Base-by-base conservation (phyloP, 1,140 invertebrate species). In the Hestina assimilis region DNA sequence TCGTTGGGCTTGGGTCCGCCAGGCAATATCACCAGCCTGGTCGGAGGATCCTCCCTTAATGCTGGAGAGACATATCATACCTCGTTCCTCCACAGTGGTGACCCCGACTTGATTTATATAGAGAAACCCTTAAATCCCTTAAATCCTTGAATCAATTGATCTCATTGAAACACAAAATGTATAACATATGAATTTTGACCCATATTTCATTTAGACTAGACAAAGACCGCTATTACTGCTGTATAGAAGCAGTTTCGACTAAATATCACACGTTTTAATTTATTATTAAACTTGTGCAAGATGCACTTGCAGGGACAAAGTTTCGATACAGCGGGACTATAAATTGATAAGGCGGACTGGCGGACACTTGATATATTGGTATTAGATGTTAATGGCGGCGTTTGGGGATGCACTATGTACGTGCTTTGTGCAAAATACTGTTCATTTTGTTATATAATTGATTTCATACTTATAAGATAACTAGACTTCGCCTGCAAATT, bases 301-400 rank as follows among this genome's bases (percentile, higher is more conserved):
- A 63, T 71, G 70, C 66, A 68, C 63, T 59, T 63, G 65, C 56
- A 48, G 59, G 43, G 72, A 66, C 52, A 62, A 76, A 81, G 69
- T 77, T 81, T 75, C 78, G 69, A 79, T 81, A 81, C 71, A 69
- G 47, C 50, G 70, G 68, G 71, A 75, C 73, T 58, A 78, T 76
- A 76, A 76, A 76, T 73, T 76, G 71, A 73, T 73, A 76, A 74
- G 66, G 24, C 24, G 24, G 20, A 48, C 59, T 48, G 41, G 53
- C 55, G 63, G 63, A 66, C 62, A 47, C 40, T 52, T 67, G 68
- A 71, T 71, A 71, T 65, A 71, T 70, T 58, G 60, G 59, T 60
- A 61, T 71, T 71, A 71, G 68, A 71, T 63, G 61, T 46, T 71
- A 64, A 63, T 63, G 42, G 48, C 28, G 45, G 38, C 40, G 29